These are phyloP conservation scores for Kryptolebias ocellatus DNA, from an alignment of 2,797 vertebrate genomes.

Conservation along the genomic window DNA sequence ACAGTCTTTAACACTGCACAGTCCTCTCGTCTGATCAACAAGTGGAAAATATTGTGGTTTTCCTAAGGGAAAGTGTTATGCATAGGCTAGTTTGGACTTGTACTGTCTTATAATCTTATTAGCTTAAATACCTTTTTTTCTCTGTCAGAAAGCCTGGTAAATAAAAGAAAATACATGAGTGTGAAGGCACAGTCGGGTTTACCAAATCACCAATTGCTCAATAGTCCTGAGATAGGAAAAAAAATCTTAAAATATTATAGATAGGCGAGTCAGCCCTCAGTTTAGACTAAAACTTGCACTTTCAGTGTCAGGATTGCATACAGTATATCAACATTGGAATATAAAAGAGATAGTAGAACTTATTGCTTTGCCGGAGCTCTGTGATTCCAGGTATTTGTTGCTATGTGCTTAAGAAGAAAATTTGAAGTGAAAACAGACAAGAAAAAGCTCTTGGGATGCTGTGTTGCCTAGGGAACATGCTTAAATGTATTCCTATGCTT, in stretches of 20 bases:
- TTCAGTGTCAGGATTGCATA: conserved; percentile 2
- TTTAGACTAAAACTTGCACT: not conserved
- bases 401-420: conserved; percentile 14
- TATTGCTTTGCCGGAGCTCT: conserved; percentile 1
- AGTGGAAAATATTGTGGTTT: not conserved
- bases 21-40: not conserved
- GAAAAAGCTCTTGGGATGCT: conserved; percentile 12
- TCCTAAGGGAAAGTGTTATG: not conserved
- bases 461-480: conserved; percentile 24
- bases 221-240: not conserved
- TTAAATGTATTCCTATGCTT: conserved; percentile 18
- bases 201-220: conserved; percentile 8
- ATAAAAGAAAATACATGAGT: not conserved
- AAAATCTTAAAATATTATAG: not conserved
- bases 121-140: not conserved
- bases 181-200: not conserved
- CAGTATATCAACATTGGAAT: not conserved
- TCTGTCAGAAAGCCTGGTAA: not conserved
- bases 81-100: not conserved
- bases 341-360: not conserved
- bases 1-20: not conserved
- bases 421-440: conserved; percentile 8
- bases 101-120: not conserved
- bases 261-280: not conserved
- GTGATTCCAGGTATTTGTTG: conserved; percentile 4